A percentile compares a stretch with the other conserved stretches of the same genome.
Evolutionary conservation across 2,113 vertebrate species (phyloP).

Genomic region (Fregetta grallaria): DNA sequence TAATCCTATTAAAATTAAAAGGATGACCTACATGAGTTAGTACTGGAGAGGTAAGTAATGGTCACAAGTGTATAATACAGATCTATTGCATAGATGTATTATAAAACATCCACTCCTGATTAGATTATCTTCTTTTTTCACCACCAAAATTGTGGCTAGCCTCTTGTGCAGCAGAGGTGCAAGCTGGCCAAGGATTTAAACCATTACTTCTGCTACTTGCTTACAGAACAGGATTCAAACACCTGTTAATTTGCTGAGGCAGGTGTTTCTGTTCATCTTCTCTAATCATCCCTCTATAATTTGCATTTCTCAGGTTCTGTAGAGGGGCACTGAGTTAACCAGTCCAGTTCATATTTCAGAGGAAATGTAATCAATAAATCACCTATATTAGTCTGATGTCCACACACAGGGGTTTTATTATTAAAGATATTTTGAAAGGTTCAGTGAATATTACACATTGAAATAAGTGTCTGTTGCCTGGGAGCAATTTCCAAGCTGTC

Average conservation of each 20-base stretch:
- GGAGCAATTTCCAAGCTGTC: conserved; percentile 70
- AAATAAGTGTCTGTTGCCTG: conserved; percentile 66
- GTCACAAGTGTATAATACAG: not conserved
- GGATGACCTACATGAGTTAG: not conserved
- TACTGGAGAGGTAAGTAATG: not conserved
- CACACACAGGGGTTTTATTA: conserved; percentile 56
- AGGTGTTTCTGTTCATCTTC: conserved; percentile 9
- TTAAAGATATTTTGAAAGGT: conserved; percentile 68
- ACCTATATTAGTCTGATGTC: conserved; percentile 62
- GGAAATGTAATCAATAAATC: conserved; percentile 64
- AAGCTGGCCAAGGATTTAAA: not conserved
- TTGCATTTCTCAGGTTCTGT: conserved; percentile 26
- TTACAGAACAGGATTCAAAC: conserved; percentile 39
- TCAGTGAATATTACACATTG: conserved; percentile 72
- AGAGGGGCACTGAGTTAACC: conserved; percentile 29
- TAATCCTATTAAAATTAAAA: not conserved
- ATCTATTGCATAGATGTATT: not conserved
- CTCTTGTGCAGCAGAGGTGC: not conserved
- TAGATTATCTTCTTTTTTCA: not conserved
- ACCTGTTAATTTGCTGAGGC: conserved; percentile 57
- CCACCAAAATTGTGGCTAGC: not conserved
- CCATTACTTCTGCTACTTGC: conserved; percentile 22
- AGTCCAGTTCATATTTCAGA: conserved; percentile 63
- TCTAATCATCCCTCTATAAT: not conserved
- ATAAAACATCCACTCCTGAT: not conserved